Evolutionary conservation across 1,140 invertebrate genomes (phyloP).

Genomic region (Myzus persicae): DNA sequence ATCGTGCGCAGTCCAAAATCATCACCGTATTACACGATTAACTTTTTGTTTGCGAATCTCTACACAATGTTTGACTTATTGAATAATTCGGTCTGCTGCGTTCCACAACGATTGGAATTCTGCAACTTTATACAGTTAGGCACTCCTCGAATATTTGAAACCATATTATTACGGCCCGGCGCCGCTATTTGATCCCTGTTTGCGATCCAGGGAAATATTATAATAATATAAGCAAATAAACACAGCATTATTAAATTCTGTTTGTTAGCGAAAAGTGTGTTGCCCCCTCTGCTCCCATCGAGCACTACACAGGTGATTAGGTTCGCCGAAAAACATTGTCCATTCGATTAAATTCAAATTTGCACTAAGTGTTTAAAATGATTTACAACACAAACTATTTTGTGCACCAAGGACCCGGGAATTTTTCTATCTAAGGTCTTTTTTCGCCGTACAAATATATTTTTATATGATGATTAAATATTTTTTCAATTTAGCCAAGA

Average conservation of each 20-base stretch:
- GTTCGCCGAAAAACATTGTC: too few relatives aligned
- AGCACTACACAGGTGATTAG: too few relatives aligned
- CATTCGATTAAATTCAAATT: background rate
- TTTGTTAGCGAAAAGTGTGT: too few relatives aligned
- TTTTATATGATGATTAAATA: too few relatives aligned
- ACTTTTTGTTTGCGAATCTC: background rate
- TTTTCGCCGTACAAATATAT: too few relatives aligned
- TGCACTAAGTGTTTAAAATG: background rate
- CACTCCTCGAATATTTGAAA: background rate
- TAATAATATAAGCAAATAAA: too few relatives aligned
- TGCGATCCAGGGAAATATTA: too few relatives aligned
- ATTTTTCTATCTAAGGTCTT: too few relatives aligned
- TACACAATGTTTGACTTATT: background rate
- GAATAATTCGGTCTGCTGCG: background rate
- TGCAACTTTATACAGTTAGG: background rate
- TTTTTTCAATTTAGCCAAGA: background rate
- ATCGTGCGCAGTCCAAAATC: background rate
- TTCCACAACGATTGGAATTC: background rate
- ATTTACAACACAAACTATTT: background rate
- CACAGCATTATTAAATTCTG: too few relatives aligned
- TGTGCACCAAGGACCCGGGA: too few relatives aligned
- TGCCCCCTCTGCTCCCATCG: too few relatives aligned
- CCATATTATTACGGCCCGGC: background rate
- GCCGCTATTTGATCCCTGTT: too few relatives aligned
- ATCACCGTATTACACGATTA: background rate